These are phyloP conservation scores for Ceyx margarethae DNA, from an alignment of 2,113 vertebrate species.

Conservation along the genomic window DNA sequence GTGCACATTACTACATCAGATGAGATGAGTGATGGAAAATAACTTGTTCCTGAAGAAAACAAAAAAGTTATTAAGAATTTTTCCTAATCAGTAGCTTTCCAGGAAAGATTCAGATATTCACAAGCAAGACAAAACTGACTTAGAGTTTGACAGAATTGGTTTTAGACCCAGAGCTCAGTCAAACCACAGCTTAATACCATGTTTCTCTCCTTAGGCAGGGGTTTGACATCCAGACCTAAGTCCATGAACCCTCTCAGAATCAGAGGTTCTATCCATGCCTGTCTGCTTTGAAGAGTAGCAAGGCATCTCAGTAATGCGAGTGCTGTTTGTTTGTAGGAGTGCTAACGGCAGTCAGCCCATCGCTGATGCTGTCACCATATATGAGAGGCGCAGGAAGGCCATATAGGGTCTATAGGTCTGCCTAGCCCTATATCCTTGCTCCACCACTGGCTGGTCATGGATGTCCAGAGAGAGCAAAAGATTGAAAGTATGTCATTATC, in stretches of 20 bases:
- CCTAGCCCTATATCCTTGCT: not conserved
- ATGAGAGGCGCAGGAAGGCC: not conserved
- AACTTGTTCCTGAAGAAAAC: not conserved
- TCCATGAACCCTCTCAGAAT: not conserved
- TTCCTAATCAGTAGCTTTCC: not conserved
- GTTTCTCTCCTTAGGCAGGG: not conserved
- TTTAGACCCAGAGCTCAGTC: not conserved
- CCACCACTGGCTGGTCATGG: not conserved
- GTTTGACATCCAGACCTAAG: not conserved
- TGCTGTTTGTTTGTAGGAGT: fast-evolving
- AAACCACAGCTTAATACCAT: not conserved
- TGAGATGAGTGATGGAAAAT: not conserved
- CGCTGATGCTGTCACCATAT: not conserved
- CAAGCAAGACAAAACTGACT: not conserved
- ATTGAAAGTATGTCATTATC: not conserved
- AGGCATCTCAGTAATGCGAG: not conserved
- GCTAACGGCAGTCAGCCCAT: fast-evolving
- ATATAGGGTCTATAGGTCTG: not conserved
- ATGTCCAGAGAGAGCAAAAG: not conserved
- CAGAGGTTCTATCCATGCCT: not conserved
- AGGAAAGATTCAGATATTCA: not conserved
- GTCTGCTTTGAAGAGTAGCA: not conserved
- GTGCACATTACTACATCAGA: not conserved
- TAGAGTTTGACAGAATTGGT: fast-evolving
- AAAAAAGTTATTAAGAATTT: not conserved